These are phyloP conservation scores for Pitta sordida DNA, from an alignment of 2,113 vertebrate species.

Conservation along the genomic window DNA sequence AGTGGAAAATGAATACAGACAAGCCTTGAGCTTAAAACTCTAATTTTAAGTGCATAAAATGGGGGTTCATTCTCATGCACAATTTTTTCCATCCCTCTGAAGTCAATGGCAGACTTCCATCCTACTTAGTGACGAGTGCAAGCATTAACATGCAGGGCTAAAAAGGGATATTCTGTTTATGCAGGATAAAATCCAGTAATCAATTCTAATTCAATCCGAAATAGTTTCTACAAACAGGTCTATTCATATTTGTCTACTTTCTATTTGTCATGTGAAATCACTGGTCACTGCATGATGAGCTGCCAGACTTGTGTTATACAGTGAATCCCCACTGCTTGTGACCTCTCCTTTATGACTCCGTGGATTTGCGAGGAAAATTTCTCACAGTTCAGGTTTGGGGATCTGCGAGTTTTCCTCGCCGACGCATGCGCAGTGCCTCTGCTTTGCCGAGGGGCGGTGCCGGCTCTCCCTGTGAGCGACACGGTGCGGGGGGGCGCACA, in stretches of 20 bases:
- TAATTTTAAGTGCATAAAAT: neutral
- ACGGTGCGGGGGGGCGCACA: too few species aligned
- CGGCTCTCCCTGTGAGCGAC: too few species aligned
- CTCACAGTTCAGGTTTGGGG: too few species aligned
- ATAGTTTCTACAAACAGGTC: neutral
- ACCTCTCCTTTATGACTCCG: too few species aligned
- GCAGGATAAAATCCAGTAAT: neutral
- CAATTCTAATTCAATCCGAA: neutral
- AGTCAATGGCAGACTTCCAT: neutral
- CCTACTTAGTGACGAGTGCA: neutral
- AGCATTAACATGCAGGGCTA: neutral
- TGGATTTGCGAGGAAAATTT: too few species aligned
- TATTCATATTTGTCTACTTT: neutral
- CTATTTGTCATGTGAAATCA: neutral
- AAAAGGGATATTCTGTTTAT: neutral
- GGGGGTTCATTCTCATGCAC: neutral
- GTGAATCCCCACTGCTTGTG: too few species aligned
- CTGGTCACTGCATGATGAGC: accelerated
- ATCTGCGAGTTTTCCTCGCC: too few species aligned
- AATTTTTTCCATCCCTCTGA: neutral
- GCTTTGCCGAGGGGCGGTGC: too few species aligned
- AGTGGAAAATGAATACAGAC: neutral
- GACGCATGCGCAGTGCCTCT: too few species aligned
- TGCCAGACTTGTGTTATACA: neutral
- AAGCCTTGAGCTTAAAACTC: neutral